phyloP scores from a whole-genome alignment of 2,113 vertebrate genomes.

The Halichoerus grypus region DNA sequence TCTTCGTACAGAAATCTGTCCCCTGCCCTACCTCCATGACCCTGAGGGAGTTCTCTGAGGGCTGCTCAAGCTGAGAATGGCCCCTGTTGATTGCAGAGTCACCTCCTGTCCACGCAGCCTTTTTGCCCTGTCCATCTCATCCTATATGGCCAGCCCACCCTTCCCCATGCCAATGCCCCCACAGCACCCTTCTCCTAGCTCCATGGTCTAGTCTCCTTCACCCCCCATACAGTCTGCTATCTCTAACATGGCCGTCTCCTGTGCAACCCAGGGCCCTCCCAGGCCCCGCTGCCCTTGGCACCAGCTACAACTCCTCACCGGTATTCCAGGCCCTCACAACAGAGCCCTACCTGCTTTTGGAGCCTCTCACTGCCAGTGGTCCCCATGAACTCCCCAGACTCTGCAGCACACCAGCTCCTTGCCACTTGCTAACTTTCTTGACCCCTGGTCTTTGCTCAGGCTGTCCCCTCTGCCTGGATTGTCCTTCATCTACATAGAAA shows the following conservation, averaged over 20 bases:
- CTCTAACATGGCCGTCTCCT: not conserved
- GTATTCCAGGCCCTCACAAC: not conserved
- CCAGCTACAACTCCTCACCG: not conserved
- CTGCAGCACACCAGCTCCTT: not conserved
- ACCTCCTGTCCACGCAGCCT: not conserved
- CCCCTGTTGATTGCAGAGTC: not conserved
- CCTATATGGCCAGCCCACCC: not conserved
- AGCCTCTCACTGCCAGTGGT: not conserved
- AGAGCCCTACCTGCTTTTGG: not conserved
- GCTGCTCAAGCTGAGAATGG: not conserved
- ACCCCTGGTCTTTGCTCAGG: not conserved
- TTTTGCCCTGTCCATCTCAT: not conserved
- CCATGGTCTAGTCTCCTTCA: not conserved
- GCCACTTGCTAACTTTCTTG: not conserved
- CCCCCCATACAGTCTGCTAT: accelerated
- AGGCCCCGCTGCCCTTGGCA: not conserved
- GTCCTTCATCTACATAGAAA: not conserved
- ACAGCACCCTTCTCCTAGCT: no score
- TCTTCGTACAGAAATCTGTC: not conserved
- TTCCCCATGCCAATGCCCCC: not conserved
- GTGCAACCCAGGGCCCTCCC: not conserved
- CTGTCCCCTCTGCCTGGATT: not conserved
- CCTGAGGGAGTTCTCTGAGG: not conserved
- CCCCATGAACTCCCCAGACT: not conserved
- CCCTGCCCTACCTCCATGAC: not conserved